Evolutionary conservation across 2,113 vertebrate genomes (phyloP).

Genomic region (Thamnaconus septentrionalis): DNA sequence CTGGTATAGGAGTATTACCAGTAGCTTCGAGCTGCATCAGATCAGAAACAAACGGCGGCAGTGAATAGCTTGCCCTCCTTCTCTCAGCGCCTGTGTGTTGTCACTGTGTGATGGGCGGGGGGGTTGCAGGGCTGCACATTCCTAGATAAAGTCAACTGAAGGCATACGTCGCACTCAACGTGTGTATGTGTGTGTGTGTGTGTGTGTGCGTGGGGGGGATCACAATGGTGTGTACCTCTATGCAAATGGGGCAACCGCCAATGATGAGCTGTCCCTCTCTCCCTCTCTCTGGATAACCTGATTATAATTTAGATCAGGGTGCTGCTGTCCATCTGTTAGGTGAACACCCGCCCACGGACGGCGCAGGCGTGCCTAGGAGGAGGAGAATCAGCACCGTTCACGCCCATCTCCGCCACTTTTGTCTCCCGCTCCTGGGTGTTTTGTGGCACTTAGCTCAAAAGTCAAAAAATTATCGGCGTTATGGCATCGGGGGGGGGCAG

Average conservation of each 20-base stretch:
- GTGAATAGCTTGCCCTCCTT: conserved; percentile 11
- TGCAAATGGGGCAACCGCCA: conserved; percentile 56
- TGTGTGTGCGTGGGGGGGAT: conserved; percentile 16
- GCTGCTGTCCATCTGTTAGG: conserved; percentile 66
- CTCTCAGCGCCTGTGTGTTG: conserved; percentile 16
- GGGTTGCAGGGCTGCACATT: background rate
- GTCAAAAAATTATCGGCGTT: conserved; percentile 25
- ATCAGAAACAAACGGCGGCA: background rate
- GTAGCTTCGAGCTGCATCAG: background rate
- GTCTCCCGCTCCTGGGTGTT: conserved; percentile 31
- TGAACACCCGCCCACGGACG: conserved; percentile 51
- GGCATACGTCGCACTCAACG: conserved; percentile 34
- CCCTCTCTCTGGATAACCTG: conserved; percentile 57
- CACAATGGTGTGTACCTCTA: conserved; percentile 47
- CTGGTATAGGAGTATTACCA: conserved; percentile 55
- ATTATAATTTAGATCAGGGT: conserved; percentile 67
- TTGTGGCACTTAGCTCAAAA: conserved; percentile 19
- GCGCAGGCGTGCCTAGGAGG: conserved; percentile 17
- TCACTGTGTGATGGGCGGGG: conserved; percentile 15
- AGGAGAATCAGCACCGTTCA: conserved; percentile 33
- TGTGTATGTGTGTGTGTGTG: background rate
- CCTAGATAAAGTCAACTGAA: conserved; percentile 38
- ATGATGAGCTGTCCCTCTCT: conserved; percentile 51
- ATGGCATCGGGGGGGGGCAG: conserved; percentile 2
- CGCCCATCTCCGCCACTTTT: conserved; percentile 18